A percentile compares a stretch with the other conserved stretches of the same genome.
Conservation (phyloP, 2,113 vertebrate genomes). For the Himantopus leucocephalus region DNA sequence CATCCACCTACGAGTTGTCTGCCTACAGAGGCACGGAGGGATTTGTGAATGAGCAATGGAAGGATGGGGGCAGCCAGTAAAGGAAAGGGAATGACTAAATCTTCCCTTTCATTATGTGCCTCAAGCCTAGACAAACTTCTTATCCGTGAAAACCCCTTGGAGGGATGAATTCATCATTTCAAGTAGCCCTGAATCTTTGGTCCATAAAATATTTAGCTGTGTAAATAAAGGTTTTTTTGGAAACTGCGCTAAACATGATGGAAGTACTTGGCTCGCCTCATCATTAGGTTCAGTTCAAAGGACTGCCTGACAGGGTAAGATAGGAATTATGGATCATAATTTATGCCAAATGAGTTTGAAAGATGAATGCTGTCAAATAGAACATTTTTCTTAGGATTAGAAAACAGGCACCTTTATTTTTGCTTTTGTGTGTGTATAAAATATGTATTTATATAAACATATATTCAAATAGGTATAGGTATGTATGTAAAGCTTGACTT, state of each 20-base stretch:
- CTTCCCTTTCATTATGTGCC: not conserved
- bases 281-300: not conserved
- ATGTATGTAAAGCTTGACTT: not conserved
- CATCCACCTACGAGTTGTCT: not conserved
- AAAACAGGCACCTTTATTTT: not conserved
- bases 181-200: not conserved
- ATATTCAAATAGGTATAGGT: not conserved
- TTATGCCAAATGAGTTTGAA: not conserved
- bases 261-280: not conserved
- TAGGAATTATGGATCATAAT: not conserved
- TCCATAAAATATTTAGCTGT: not conserved
- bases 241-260: not conserved
- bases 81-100: not conserved
- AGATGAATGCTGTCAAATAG: not conserved
- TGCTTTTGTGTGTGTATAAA: not conserved
- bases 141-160: not conserved
- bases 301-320: not conserved
- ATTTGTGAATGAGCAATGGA: conserved; percentile 34
- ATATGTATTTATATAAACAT: not conserved
- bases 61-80: not conserved
- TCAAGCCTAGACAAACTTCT: not conserved
- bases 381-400: not conserved
- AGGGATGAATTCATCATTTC: not conserved
- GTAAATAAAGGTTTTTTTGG: not conserved
- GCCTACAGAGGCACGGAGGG: not conserved